A percentile compares a stretch with the other conserved stretches of the same genome.
Conservation (phyloP, 1,140 invertebrate genomes). For the Rhynchophorus ferrugineus region DNA sequence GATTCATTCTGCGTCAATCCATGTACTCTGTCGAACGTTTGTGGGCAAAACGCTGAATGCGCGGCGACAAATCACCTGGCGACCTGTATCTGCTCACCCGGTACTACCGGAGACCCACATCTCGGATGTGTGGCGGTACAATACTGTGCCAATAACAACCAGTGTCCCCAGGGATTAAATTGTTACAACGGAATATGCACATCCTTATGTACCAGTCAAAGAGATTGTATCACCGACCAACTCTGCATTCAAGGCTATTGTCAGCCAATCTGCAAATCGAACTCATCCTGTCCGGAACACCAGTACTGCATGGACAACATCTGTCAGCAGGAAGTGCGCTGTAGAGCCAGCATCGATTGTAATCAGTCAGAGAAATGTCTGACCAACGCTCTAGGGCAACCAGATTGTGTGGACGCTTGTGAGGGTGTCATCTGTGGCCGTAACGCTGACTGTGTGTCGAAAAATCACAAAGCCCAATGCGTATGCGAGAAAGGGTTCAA, state of each 20-base stretch:
- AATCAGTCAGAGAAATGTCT: constrained; percentile 58
- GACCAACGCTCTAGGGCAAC: constrained; percentile 57
- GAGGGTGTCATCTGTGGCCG: constrained; percentile 66
- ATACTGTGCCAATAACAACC: constrained; percentile 66
- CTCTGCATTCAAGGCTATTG: constrained; percentile 72
- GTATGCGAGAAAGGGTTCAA: constrained; percentile 68
- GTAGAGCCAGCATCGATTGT: constrained; percentile 63
- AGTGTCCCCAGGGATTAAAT: constrained; percentile 71
- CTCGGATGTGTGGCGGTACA: constrained; percentile 72
- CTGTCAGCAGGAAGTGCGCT: constrained; percentile 72
- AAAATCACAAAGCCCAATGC: constrained; percentile 65
- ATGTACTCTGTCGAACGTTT: constrained; percentile 70
- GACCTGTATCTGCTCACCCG: constrained; percentile 70
- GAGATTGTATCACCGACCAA: constrained; percentile 75
- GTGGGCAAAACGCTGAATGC: constrained; percentile 72
- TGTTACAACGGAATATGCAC: constrained; percentile 76
- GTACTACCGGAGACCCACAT: constrained; percentile 77
- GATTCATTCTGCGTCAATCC: constrained; percentile 74
- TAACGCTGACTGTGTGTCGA: constrained; percentile 67
- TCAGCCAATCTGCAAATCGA: constrained; percentile 68
- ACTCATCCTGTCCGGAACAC: constrained; percentile 69
- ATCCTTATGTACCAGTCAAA: constrained; percentile 62
- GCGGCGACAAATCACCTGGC: constrained; percentile 63
- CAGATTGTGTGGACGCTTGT: constrained; percentile 65
- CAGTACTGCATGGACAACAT: constrained; percentile 77